Base-by-base conservation (phyloP, 2,797 vertebrate species). In the Leptodactylus fallax region DNA sequence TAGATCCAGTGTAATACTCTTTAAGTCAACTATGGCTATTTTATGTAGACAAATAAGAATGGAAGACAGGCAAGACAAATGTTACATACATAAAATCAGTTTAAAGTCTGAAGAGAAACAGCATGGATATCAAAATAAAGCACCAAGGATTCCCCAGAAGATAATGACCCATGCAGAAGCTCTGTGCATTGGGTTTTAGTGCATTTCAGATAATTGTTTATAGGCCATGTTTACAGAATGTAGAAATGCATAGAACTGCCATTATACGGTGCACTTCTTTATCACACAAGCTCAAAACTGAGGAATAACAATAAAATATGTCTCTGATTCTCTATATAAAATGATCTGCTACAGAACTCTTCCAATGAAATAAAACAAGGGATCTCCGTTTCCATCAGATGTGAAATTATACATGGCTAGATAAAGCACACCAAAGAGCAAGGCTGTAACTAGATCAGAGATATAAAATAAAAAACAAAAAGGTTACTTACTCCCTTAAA, bases 181-280 rank as follows among this genome's bases (percentile, higher is more conserved):
- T 36, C n/a, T 56, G 78, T 60, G 55, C 36, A 81, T 63, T 81
- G 58, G 55, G 21, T 61, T 80, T 61, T 47, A 81, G 79, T 81
- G 79, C 58, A 81, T 63, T 47, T 63, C 12, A 21, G 58, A 49
- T 19, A 47, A 60, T 3, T 17, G 17, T 45, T 27, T 60, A 45
- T 61, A 80, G 56, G 27, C 78, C 14, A 60, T 21, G 6, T 63
- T 7, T 47, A 13, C 27, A 23, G 21, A 27, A 55, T 36, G 9
- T 61, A 60, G 56, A 21, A 47, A 81, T 81, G 79, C 58, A 63
- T 81, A 61, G 79, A n/a, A 61, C 19, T 49, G 36, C 17, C 12
- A 49, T 9, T 3, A 7, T 77, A 74, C 3, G 21, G 21, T 53
- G n/a, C 21, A 14, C 6, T 23, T 7, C 74, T 77, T 53, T 51